Base-by-base conservation (phyloP, 2,888 invertebrate species). In the Trilocha varians region DNA sequence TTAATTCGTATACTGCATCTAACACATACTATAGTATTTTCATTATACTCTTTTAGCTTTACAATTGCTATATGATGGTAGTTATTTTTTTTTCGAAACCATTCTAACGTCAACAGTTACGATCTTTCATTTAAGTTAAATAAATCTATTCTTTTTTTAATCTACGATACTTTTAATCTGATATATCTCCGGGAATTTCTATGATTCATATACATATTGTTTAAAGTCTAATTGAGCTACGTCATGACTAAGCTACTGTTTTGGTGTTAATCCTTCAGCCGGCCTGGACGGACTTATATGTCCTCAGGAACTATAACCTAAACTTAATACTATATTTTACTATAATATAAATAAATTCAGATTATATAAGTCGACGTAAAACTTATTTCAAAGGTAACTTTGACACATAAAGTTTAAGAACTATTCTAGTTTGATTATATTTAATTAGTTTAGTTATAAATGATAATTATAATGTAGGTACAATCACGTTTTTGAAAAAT, bases 181-280 rank as follows among this genome's bases (percentile, higher is more conserved):
- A n/a, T n/a, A n/a, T n/a, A n/a, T n/a, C n/a, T n/a, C n/a, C n/a
- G n/a, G n/a, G n/a, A 25, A 25, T 11, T 25, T 25, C 25, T 11
- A 25, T 25, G 8, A 36, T 6, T n/a, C 11, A 16, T 8, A 47
- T 36, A 51, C 42, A 60, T 65, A 66, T 65, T 71, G 61, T 36
- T 65, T 60, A 48, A 72, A 74, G 64, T 59, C 65, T 57, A 46
- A 50, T 59, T 62, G 55, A 48, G 51, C 60, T 50, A 58, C 44
- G 45, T 59, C 67, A 65, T 61, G 68, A 71, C 78, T 78, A 78
- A 25, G 70, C 84, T 85, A 85, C 80, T 70, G 78, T 71, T 74
- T 85, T 84, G 83, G 83, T 83, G 83, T 84, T 77, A 70, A 78
- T 80, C 82, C 84, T 82, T 80, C 68, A 70, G 62, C 53, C 55